Evolutionary conservation across 2,113 vertebrate genomes (phyloP).

Genomic region (Sceloporus undulatus): DNA sequence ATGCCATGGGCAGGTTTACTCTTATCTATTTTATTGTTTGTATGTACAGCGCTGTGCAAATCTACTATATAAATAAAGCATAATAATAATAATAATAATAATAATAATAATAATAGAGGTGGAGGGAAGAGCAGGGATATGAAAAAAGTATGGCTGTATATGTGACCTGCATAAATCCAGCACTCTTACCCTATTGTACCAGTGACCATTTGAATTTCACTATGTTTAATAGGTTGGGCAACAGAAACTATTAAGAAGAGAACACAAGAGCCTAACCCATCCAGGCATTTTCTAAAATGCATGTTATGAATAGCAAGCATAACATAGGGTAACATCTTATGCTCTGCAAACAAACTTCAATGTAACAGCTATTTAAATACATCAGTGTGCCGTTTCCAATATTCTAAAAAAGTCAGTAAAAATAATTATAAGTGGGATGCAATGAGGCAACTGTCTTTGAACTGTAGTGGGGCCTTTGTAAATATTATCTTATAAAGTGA

Average conservation of each 20-base stretch:
- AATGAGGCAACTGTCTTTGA: background rate
- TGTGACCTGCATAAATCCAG: too few species aligned
- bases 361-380: background rate
- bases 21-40: too few species aligned
- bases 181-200: background rate
- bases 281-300: background rate
- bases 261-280: background rate
- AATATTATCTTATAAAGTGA: background rate
- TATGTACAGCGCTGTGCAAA: too few species aligned
- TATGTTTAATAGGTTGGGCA: background rate
- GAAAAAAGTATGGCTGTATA: too few species aligned
- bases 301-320: too few species aligned
- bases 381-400: slow-evolving; percentile 5
- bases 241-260: background rate
- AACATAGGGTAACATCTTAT: too few species aligned
- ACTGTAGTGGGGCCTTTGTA: background rate
- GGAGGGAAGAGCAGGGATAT: too few species aligned
- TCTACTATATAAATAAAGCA: too few species aligned
- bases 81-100: too few species aligned
- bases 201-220: background rate
- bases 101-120: too few species aligned
- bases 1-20: too few species aligned
- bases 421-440: background rate
- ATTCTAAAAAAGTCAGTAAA: background rate
- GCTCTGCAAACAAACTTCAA: too few species aligned